Percentiles rank a stretch among this genome's conserved stretches.
phyloP scores from a whole-genome alignment of 2,797 vertebrate genomes.

The Karalla daura region DNA sequence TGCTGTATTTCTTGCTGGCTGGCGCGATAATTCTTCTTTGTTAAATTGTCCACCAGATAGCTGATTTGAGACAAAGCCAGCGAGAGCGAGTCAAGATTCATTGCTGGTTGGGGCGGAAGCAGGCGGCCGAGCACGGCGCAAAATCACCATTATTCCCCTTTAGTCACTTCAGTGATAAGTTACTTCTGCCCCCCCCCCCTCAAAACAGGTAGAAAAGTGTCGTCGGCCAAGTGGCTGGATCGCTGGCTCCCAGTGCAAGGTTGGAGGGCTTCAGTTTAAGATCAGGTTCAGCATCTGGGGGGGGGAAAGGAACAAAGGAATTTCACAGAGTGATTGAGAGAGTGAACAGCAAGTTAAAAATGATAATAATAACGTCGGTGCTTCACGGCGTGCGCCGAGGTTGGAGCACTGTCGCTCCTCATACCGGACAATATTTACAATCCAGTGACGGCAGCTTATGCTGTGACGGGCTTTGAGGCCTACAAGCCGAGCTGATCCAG shows the following conservation, averaged over 20 bases:
- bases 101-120: slow-evolving; percentile 99
- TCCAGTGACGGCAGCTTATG: slow-evolving; percentile 7
- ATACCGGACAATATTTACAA: slow-evolving; percentile 13
- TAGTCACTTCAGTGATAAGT: slow-evolving; percentile 99
- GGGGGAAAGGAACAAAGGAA: neutral
- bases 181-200: slow-evolving; percentile 93
- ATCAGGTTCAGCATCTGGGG: slow-evolving; percentile 93
- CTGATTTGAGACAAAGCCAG: slow-evolving; percentile 99
- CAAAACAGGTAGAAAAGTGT: slow-evolving; percentile 84
- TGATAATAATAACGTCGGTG: neutral
- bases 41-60: slow-evolving; percentile 99
- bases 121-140: slow-evolving; percentile 99
- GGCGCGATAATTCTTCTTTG: slow-evolving; percentile 99
- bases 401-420: rapidly evolving
- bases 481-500: slow-evolving; percentile 5
- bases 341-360: neutral
- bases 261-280: slow-evolving; percentile 85
- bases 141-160: slow-evolving; percentile 99
- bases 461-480: slow-evolving; percentile 53
- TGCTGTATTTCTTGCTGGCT: slow-evolving; percentile 99
- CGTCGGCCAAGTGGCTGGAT: slow-evolving; percentile 79
- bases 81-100: slow-evolving; percentile 99
- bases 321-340: neutral
- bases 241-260: slow-evolving; percentile 83
- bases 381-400: neutral